These are phyloP conservation scores for Irena cyanogastra DNA, from an alignment of 2,113 vertebrate species.

Conservation along the genomic window DNA sequence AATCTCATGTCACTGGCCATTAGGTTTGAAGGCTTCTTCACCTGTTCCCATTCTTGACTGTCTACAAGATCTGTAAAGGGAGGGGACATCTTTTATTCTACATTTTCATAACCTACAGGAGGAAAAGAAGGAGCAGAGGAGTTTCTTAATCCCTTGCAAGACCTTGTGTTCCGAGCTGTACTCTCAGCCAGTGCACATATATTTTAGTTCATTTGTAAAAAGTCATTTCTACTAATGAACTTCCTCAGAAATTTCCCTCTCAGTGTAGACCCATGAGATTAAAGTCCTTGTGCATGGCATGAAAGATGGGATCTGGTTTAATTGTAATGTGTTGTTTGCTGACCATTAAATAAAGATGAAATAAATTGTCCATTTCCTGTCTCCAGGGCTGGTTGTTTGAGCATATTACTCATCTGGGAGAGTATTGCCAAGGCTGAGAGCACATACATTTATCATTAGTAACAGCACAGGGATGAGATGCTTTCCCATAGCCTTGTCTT, in stretches of 20 bases:
- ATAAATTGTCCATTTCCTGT: conserved; percentile 46
- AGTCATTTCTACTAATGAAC: neutral
- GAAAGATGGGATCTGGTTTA: neutral
- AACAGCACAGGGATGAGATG: conserved; percentile 13
- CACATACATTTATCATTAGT: conserved; percentile 24
- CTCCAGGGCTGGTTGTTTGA: neutral
- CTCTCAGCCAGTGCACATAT: neutral
- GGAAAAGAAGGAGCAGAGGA: neutral
- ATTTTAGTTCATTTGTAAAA: neutral
- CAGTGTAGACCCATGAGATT: neutral
- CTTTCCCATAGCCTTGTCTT: neutral
- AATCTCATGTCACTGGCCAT: neutral
- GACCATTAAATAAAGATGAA: conserved; percentile 50
- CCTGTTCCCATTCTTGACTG: neutral
- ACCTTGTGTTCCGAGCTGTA: neutral
- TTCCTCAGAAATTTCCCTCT: neutral
- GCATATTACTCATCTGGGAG: neutral
- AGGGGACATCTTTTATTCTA: neutral
- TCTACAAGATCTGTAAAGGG: neutral
- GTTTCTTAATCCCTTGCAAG: neutral
- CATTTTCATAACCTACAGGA: neutral
- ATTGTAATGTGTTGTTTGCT: conserved; percentile 27
- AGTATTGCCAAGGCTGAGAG: neutral
- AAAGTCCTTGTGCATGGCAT: neutral
- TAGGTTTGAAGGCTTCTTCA: neutral